Evolutionary conservation across 2,888 invertebrate species (phyloP).

Genomic region (Itoplectis maculator): DNA sequence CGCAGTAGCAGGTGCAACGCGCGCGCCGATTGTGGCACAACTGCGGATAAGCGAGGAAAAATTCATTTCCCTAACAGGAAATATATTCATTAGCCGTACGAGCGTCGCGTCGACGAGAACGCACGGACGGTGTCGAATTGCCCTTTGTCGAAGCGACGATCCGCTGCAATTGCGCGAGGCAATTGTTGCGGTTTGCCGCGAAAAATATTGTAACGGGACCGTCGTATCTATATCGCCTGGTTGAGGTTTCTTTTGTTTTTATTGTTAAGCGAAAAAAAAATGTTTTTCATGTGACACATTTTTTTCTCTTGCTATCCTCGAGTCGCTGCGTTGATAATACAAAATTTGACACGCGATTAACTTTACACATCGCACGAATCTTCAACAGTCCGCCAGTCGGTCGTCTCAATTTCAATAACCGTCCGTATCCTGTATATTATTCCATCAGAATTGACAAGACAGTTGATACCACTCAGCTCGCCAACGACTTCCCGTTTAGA

Average conservation of each 20-base stretch:
- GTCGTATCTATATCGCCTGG: not conserved
- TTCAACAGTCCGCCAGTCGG: not conserved
- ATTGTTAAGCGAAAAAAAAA: no score
- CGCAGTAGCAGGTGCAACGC: slow-evolving; percentile 23
- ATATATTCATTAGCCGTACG: slow-evolving; percentile 4
- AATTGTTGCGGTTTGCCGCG: not conserved
- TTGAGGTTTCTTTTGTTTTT: not conserved
- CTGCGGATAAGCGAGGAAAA: slow-evolving; percentile 4
- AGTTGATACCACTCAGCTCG: slow-evolving; percentile 2
- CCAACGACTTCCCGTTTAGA: slow-evolving; percentile 10
- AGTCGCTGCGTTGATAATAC: not conserved
- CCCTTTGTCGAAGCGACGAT: not conserved
- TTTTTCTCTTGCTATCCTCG: no score
- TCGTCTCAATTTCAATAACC: slow-evolving; percentile 3
- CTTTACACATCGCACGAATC: not conserved
- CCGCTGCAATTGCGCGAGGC: not conserved
- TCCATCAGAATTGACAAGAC: slow-evolving; percentile 8
- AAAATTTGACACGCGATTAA: not conserved
- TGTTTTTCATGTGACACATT: no score
- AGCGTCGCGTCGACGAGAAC: not conserved
- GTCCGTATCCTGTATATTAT: not conserved
- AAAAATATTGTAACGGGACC: not conserved
- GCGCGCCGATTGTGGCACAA: slow-evolving; percentile 7
- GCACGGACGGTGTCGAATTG: not conserved
- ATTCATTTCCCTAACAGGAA: slow-evolving; percentile 11